Evolutionary conservation across 1,140 invertebrate genomes (phyloP), one percentile per base, ranked within the genome.

Genomic region (Drosophila cardini): DNA sequence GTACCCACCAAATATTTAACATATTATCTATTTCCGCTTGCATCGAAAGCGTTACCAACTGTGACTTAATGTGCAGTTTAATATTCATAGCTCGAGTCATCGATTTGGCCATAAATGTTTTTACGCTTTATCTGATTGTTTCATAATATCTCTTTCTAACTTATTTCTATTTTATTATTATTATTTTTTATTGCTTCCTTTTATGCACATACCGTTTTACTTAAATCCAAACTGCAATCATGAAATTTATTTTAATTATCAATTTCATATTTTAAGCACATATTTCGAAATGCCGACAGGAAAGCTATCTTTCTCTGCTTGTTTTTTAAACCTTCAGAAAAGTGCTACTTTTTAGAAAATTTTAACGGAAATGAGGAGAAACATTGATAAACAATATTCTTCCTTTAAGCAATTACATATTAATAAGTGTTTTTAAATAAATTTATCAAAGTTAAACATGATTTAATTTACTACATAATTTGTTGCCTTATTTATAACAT

Each of bases 251-350:
- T 81, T 81, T 87, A 82, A 86, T 86, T 75, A 72, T 67, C 50
- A 34, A 87, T 78, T 86, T 76, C 16, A 76, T 78, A 86, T 87
- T 82, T 79, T 55, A 63, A 18, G 40, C 82, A 86, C 79, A 76
- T 61, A 48, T 42, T 36, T 26, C 36, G 2, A 13, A 43, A 46
- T 42, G 16, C 8, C 32, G 30, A 36, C 46, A 48, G 40, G 68
- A 45, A 56, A 71, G 38, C 2, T 45, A 45, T 57, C 38, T 62
- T 45, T 34, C 8, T 18, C 15, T 16, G 40, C 11, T 43, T 69
- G 21, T 26, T 53, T 45, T 11, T 42, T 18, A 15, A 16, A 5
- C 18, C 15, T 13, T 1, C 16, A 48, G 38, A 45, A 58, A 58
- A n/a, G 9, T 5, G 10, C 32, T 16, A 46, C 30, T 60, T 52